phyloP scores from a whole-genome alignment of 2,113 vertebrate species.

The Nycticebus coucang region DNA sequence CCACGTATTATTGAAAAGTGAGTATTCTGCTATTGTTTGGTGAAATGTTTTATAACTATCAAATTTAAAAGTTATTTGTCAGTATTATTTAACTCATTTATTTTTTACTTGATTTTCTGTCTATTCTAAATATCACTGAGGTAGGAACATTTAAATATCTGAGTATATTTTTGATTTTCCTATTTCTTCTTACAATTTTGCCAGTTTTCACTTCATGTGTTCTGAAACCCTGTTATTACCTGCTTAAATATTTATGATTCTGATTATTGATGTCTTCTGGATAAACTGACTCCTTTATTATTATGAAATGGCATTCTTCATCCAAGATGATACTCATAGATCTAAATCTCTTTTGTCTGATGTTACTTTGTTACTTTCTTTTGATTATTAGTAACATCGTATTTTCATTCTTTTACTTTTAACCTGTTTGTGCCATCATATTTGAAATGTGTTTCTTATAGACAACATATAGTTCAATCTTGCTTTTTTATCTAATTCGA shows the following conservation, averaged over 20 bases:
- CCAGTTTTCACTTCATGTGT: neutral
- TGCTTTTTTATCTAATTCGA: neutral
- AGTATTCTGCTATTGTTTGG: neutral
- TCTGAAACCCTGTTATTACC: neutral
- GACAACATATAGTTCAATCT: neutral
- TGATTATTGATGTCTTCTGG: neutral
- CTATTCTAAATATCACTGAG: neutral
- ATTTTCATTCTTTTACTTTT: neutral
- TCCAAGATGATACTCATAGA: neutral
- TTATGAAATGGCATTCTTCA: neutral
- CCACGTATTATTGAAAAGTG: neutral
- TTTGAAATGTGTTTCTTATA: neutral
- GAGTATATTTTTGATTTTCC: neutral
- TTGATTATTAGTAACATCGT: neutral
- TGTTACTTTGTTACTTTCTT: neutral
- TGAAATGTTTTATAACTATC: slow-evolving; percentile 4
- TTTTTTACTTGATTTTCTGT: slow-evolving; percentile 4
- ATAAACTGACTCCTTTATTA: neutral
- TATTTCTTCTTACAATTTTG: neutral
- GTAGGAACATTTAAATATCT: neutral
- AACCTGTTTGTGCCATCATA: neutral
- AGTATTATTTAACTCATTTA: neutral
- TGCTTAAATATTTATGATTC: neutral
- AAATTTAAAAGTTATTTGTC: neutral
- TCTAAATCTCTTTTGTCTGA: neutral